Evolutionary conservation across 2,113 vertebrate genomes (phyloP).

Genomic region (Brachypteracias leptosomus): DNA sequence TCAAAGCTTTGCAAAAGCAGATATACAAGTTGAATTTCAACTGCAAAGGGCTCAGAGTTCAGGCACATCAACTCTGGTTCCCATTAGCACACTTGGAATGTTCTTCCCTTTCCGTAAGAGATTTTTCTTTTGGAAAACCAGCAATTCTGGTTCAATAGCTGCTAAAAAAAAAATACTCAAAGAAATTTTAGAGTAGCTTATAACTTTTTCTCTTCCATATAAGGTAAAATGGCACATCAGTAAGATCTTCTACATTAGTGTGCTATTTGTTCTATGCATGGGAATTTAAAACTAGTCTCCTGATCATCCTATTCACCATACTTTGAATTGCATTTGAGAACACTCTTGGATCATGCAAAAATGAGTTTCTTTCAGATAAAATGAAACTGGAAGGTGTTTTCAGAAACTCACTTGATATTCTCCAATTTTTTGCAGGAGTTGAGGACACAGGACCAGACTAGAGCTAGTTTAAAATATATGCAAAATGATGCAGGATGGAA

Average conservation of each 20-base stretch:
- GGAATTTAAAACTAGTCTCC: background rate
- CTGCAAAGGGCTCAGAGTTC: background rate
- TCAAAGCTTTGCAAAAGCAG: background rate
- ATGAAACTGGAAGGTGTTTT: background rate
- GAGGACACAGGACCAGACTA: background rate
- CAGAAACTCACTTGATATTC: background rate
- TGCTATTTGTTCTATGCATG: background rate
- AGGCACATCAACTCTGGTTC: background rate
- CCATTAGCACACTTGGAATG: background rate
- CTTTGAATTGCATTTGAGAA: background rate
- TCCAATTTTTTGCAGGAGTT: background rate
- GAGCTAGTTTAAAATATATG: background rate
- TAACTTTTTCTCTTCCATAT: background rate
- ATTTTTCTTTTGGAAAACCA: background rate
- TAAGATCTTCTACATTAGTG: background rate
- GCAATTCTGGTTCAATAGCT: background rate
- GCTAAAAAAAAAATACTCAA: background rate
- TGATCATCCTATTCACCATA: background rate
- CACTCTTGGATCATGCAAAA: background rate
- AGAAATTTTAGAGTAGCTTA: background rate
- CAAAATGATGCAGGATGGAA: background rate
- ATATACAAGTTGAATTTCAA: background rate
- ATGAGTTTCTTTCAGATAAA: background rate
- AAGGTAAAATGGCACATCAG: background rate
- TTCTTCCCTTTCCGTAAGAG: background rate